Base-by-base conservation (phyloP, 2,113 vertebrate genomes). In the Podarcis muralis region DNA sequence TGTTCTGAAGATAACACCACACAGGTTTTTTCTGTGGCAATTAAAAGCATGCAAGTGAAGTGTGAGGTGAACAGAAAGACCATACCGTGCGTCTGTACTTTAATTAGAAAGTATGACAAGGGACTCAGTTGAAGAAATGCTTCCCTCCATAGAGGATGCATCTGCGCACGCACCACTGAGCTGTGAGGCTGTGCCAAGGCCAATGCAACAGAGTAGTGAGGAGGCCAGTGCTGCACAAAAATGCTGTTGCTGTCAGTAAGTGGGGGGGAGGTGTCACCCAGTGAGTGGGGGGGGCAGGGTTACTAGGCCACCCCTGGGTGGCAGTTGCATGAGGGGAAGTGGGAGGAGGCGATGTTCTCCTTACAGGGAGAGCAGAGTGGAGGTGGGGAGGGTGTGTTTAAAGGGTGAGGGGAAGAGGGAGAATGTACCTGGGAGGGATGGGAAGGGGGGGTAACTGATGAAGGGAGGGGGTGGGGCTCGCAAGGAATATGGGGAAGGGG, bases 231-330 rank as follows among this genome's bases (percentile, higher is more conserved):
- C 96, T 88, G 98, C 97, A 97, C 98, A 97, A 99, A 99, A 98
- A 99, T 99, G 99, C 98, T 88, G 98, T 98, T 96, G 98, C 98
- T 98, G 98, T 98, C 98, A 99, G 99, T 99, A 98, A 99, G 99
- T 99, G 13, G 12, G 43, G 43, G 43, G 43, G 43, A 43, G 43
- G 43, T 43, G 43, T 43, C 7, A 43, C 43, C 43, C 43, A 43
- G 43, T 43, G 43, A 43, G 11, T 18, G 57, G 65, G 13, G 43
- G 81, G 65, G 1, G 27, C 25, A 2, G 35, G 35, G 62, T 59
- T 53, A 15, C 12, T 30, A 13, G 4, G 4, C 18, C 15, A 1
- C 20, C 32, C 30, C 75, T 12, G 66, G 32, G 40, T 16, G 40
- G 27, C 40, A 1, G 37, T 43, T 69, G 43, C 9, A 48, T 48